Evolutionary conservation across 2,888 invertebrate genomes (phyloP).

Genomic region (Oxytorus armatus): DNA sequence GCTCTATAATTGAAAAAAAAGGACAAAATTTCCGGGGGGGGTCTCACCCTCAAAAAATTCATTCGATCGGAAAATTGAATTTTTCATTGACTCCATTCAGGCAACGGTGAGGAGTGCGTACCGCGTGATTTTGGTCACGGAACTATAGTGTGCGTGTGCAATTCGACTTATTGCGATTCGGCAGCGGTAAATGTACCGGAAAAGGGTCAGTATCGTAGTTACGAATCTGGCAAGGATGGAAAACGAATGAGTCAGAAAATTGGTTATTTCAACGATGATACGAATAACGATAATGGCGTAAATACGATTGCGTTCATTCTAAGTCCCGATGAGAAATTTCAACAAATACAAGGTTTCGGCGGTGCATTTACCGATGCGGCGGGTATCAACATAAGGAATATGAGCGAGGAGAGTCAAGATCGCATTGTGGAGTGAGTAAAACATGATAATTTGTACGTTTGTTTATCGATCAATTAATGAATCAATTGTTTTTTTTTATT

Average conservation of each 20-base stretch:
- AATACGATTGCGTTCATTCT: not conserved
- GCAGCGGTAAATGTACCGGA: constrained; percentile 85
- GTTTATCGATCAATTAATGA: too few species aligned
- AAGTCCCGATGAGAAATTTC: constrained; percentile 83
- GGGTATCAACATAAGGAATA: constrained; percentile 89
- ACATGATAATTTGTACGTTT: too few species aligned
- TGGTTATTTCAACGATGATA: constrained; percentile 81
- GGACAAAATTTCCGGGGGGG: too few species aligned
- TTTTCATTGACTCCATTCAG: constrained; percentile 51
- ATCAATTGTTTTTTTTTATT: too few species aligned
- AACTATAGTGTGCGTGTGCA: constrained; percentile 89
- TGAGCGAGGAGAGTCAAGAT: constrained; percentile 86
- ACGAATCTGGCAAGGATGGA: constrained; percentile 88
- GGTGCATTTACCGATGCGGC: constrained; percentile 92
- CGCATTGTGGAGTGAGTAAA: constrained; percentile 85
- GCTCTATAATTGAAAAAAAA: too few species aligned
- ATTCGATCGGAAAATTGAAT: too few species aligned
- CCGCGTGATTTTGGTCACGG: constrained; percentile 74
- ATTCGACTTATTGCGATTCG: constrained; percentile 89
- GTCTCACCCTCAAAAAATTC: too few species aligned
- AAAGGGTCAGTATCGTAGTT: constrained; percentile 85
- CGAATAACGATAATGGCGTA: not conserved
- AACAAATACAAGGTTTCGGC: constrained; percentile 93
- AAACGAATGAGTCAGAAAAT: constrained; percentile 85
- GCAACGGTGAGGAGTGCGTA: constrained; percentile 70